phyloP scores from a whole-genome alignment of 2,113 vertebrate species.

The Antigone vipio region DNA sequence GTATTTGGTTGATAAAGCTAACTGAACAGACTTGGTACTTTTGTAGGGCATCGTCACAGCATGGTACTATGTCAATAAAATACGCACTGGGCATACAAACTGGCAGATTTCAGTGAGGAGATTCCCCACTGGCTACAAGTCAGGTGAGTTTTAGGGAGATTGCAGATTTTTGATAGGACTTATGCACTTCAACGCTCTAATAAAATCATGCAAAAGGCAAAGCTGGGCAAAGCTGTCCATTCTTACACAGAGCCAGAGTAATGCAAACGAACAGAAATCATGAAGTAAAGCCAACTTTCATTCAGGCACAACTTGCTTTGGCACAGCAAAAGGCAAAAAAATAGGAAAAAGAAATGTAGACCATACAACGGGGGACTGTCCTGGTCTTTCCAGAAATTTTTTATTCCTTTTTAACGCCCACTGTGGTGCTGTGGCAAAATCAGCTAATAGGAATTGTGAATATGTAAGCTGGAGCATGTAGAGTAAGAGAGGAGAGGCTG shows the following conservation, averaged over 20 bases:
- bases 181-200: neutral
- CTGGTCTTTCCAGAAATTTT: neutral
- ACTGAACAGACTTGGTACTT: neutral
- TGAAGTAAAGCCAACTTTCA: neutral
- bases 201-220: neutral
- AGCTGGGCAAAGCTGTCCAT: neutral
- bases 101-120: neutral
- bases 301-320: neutral
- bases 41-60: accelerated
- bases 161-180: neutral
- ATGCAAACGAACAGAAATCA: neutral
- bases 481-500: neutral
- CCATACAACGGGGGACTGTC: neutral
- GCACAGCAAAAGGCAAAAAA: neutral
- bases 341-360: neutral
- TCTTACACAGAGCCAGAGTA: neutral
- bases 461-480: accelerated
- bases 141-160: neutral
- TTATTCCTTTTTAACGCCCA: neutral
- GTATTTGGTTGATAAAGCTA: neutral
- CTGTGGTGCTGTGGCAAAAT: neutral
- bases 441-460: neutral
- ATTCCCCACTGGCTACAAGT: neutral
- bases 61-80: neutral
- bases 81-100: neutral